phyloP scores from a whole-genome alignment of 2,888 invertebrate genomes.

The Piscicola geometra region DNA sequence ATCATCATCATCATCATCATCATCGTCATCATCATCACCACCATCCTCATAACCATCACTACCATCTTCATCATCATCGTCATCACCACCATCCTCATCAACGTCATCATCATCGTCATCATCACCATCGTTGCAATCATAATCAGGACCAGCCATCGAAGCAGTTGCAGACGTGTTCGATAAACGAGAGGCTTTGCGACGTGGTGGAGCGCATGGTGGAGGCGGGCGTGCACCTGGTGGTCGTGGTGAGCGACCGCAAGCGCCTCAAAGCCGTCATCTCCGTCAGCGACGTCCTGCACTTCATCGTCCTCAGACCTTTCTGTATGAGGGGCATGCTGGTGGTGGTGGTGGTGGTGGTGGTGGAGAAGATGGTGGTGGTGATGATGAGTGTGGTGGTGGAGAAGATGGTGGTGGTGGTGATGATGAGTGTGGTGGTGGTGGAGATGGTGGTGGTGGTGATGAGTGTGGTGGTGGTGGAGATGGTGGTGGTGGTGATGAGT shows the following conservation, averaged over 20 bases:
- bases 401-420: no score
- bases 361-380: neutral
- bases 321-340: no score
- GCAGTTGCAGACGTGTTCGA: constrained; percentile 24
- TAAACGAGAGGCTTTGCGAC: constrained; percentile 23
- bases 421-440: no score
- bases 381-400: no score
- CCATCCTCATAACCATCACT: constrained; percentile 3
- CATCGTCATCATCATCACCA: constrained; percentile 16
- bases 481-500: no score
- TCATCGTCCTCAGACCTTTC: constrained; percentile 31
- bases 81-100: constrained; percentile 12
- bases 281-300: constrained; percentile 22
- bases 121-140: neutral
- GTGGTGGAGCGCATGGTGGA: constrained; percentile 26
- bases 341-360: neutral
- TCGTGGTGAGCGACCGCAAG: constrained; percentile 26
- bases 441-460: no score
- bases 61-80: constrained; percentile 17
- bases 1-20: constrained; percentile 22
- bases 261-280: constrained; percentile 20
- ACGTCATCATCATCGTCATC: constrained; percentile 20
- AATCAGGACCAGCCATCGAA: neutral
- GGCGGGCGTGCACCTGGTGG: constrained; percentile 21
- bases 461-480: no score